A percentile compares a stretch with the other conserved stretches of the same genome.
Evolutionary conservation across 2,797 vertebrate species (phyloP).

Genomic region (Pangasius larnaudii): DNA sequence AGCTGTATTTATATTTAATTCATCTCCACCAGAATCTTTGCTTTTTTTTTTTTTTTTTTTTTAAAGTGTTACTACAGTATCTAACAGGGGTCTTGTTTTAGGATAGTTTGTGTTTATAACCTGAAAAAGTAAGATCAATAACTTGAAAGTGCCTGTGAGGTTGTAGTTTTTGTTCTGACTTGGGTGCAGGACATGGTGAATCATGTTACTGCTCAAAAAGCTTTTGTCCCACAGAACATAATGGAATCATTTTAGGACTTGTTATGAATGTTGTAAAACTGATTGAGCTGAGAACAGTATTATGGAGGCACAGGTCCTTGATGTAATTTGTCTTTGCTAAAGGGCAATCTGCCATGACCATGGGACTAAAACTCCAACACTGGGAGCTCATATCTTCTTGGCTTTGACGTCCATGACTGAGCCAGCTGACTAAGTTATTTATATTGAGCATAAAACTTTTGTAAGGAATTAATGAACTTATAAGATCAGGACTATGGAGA

Average conservation of each 20-base stretch:
- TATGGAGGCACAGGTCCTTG: conserved; percentile 21
- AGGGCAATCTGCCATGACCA: neutral
- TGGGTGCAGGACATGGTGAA: neutral
- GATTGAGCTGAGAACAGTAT: conserved; percentile 49
- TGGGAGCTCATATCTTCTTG: conserved; percentile 42
- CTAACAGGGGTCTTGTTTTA: conserved; percentile 18
- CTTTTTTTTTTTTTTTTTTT: neutral
- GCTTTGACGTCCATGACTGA: conserved; percentile 36
- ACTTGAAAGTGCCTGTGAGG: conserved; percentile 26
- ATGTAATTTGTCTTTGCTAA: neutral
- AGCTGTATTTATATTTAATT: conserved; percentile 19
- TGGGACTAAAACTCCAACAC: conserved; percentile 20
- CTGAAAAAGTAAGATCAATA: conserved; percentile 37
- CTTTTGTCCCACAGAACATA: conserved; percentile 4
- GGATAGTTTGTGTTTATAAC: conserved; percentile 27
- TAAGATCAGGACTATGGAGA: neutral
- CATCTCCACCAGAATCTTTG: neutral
- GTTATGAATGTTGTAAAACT: conserved; percentile 8
- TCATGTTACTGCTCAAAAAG: conserved; percentile 6
- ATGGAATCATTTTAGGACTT: conserved; percentile 3
- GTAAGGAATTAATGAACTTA: neutral
- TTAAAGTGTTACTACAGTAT: neutral
- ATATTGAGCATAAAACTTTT: neutral
- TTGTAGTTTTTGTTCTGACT: neutral
- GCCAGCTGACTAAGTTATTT: conserved; percentile 13